Evolutionary conservation across 2,113 vertebrate species (phyloP), one percentile per base, ranked within the genome.

Genomic region (Addax nasomaculatus): DNA sequence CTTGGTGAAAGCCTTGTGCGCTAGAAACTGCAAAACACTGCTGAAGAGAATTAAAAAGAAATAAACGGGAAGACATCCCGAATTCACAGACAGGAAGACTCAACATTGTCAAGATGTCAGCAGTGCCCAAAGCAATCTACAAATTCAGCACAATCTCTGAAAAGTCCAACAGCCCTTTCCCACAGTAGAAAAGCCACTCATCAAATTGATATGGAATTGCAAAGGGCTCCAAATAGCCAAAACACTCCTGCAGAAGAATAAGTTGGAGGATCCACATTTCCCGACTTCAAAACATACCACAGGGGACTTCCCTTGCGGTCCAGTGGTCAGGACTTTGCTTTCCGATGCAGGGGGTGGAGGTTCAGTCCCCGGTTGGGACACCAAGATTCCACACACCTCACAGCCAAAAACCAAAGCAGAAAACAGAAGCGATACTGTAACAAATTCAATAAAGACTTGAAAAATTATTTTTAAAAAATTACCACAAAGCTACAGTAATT

Each of bases 261-360:
- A 85, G 55, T 4, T 16, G 80, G 80, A 60, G 83, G 55, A 45
- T 6, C 9, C 83, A 30, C 36, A 13, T 14, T 30, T 43, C 25
- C 36, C 1, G 36, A 58, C 51, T 85, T 45, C 16, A 11, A 5
- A 33, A 70, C 19, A 39, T 6, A 12, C 19, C n/a, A 6, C n/a
- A 23, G 67, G n/a, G n/a, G n/a, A 0, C 64, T 39, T 19, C 10
- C 10, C 67, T 23, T n/a, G n/a, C 6, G 4, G 64, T 0, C 67
- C 67, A 70, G n/a, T 12, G 67, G 67, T 3, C n/a, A 36, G 67
- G n/a, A 39, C n/a, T 39, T 12, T 12, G n/a, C 67, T 19, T n/a
- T 70, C n/a, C 2, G 2, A 39, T 10, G n/a, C n/a, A 12, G n/a
- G 10, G n/a, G 19, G 19, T 39, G 67, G n/a, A 39, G n/a, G 67